Conservation (phyloP, 2,888 invertebrate species). For the Ormyrus pomaceus region DNA sequence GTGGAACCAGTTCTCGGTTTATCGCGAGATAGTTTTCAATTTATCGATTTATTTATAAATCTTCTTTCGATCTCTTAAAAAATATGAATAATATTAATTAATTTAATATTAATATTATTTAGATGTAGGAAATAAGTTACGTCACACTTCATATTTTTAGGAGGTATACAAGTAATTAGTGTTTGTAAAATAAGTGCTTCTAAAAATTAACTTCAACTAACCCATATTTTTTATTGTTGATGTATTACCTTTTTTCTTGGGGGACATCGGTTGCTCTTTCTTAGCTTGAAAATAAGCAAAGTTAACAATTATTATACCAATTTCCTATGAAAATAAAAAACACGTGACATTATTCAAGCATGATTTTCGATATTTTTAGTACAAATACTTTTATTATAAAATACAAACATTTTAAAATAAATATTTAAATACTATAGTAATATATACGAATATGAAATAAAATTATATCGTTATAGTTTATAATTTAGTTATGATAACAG, state of each 20-base stretch:
- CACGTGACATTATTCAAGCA: too few relatives aligned
- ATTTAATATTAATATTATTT: too few relatives aligned
- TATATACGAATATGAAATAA: conserved; percentile 27
- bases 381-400: not conserved
- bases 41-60: too few relatives aligned
- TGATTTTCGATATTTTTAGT: not conserved
- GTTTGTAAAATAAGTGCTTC: not conserved
- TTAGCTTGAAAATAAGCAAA: not conserved
- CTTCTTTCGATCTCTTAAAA: too few relatives aligned
- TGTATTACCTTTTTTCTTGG: conserved; percentile 35
- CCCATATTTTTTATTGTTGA: conserved; percentile 27
- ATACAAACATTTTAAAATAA: not conserved
- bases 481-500: conserved; percentile 18
- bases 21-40: too few relatives aligned
- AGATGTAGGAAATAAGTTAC: too few relatives aligned
- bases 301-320: too few relatives aligned
- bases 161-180: not conserved
- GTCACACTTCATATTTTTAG: too few relatives aligned
- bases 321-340: too few relatives aligned
- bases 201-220: conserved; percentile 15
- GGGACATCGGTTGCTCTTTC: not conserved
- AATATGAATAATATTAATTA: too few relatives aligned
- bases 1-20: too few relatives aligned
- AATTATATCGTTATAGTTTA: not conserved
- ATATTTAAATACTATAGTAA: not conserved